phyloP scores from a whole-genome alignment of 2,888 invertebrate genomes.

The Seira sanloemensis region DNA sequence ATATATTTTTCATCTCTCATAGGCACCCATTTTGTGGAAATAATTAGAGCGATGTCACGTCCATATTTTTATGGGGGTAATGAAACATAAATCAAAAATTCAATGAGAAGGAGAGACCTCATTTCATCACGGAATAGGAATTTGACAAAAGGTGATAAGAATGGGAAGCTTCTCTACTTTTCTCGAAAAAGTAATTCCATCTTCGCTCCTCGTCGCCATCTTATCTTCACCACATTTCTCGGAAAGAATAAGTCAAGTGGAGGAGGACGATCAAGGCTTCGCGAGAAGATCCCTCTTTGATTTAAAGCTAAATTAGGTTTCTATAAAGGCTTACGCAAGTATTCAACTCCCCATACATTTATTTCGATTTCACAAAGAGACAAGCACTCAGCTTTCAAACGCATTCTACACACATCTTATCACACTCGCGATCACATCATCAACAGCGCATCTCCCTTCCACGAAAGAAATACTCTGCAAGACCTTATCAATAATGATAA shows the following conservation, averaged over 20 bases:
- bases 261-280: too few species aligned
- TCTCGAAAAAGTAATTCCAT: slow-evolving; percentile 4
- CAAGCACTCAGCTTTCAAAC: background rate
- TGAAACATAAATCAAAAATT: slow-evolving; percentile 17
- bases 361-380: background rate
- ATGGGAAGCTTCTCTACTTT: slow-evolving; percentile 4
- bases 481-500: slow-evolving; percentile 52
- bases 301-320: slow-evolving; percentile 46
- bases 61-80: background rate
- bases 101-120: background rate
- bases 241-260: background rate
- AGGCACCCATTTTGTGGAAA: background rate
- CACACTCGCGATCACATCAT: slow-evolving; percentile 17
- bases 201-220: background rate
- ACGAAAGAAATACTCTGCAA: background rate
- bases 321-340: too few species aligned
- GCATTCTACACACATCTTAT: slow-evolving; percentile 3
- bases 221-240: background rate
- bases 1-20: too few species aligned
- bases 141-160: slow-evolving; percentile 4
- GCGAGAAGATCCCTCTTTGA: slow-evolving; percentile 29
- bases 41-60: background rate
- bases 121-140: background rate
- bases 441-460: background rate
- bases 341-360: background rate